Evolutionary conservation across 2,888 invertebrate species (phyloP).

Genomic region (Lottia scabra): DNA sequence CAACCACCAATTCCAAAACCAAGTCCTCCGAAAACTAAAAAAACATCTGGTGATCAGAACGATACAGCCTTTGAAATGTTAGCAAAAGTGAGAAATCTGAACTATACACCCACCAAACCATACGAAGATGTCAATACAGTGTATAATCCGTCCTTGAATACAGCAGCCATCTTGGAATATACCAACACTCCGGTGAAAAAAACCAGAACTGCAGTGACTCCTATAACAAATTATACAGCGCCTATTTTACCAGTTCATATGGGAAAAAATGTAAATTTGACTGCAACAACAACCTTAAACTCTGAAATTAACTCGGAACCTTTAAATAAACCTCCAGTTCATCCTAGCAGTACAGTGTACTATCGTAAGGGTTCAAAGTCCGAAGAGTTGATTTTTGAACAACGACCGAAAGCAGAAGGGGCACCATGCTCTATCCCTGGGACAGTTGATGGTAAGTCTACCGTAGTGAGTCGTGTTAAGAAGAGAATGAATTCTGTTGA

Average conservation of each 20-base stretch:
- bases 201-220: background rate
- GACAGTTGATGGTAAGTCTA: slow-evolving; percentile 10
- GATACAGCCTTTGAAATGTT: slow-evolving; percentile 30
- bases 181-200: background rate
- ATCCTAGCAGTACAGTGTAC: slow-evolving; percentile 41
- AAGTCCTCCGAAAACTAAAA: background rate
- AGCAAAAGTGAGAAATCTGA: slow-evolving; percentile 45
- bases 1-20: background rate
- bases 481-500: slow-evolving; percentile 24
- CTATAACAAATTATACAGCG: background rate
- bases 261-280: slow-evolving; percentile 2
- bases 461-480: slow-evolving; percentile 25
- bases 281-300: slow-evolving; percentile 20
- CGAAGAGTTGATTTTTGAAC: slow-evolving; percentile 43
- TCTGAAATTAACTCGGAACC: slow-evolving; percentile 13
- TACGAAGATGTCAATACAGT: slow-evolving; percentile 43
- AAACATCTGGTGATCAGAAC: background rate
- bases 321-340: slow-evolving; percentile 32
- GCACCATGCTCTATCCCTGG: slow-evolving; percentile 35
- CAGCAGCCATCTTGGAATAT: background rate
- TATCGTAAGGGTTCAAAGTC: slow-evolving; percentile 52
- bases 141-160: background rate
- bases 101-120: slow-evolving; percentile 57
- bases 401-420: slow-evolving; percentile 53
- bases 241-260: background rate